Evolutionary conservation across 2,113 vertebrate genomes (phyloP).

Genomic region (Podarcis cretensis): DNA sequence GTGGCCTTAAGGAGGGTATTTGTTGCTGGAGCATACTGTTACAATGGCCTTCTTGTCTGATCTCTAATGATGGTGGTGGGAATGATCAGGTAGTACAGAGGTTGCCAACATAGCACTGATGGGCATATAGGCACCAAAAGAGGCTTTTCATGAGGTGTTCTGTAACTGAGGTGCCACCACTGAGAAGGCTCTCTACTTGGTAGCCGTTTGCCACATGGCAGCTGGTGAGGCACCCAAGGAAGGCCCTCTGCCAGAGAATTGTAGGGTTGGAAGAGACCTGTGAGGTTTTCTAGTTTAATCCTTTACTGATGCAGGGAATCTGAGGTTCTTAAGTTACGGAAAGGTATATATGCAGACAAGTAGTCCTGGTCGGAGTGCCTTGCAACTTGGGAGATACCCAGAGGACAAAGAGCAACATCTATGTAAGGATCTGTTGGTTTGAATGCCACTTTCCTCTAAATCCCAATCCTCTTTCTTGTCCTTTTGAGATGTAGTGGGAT

Average conservation of each 20-base stretch:
- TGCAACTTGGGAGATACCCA: neutral
- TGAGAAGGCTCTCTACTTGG: neutral
- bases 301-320: neutral
- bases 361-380: too few relatives aligned
- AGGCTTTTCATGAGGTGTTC: too few relatives aligned
- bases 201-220: neutral
- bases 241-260: neutral
- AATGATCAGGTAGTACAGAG: too few relatives aligned
- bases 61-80: neutral
- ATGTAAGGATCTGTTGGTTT: neutral
- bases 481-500: neutral
- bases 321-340: neutral
- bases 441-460: neutral
- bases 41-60: neutral
- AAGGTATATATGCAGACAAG: neutral
- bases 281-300: too few relatives aligned
- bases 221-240: neutral
- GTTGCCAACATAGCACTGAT: too few relatives aligned
- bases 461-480: neutral
- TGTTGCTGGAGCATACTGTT: neutral
- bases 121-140: too few relatives aligned
- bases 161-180: neutral
- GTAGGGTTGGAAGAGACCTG: too few relatives aligned
- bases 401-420: neutral
- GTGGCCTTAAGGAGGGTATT: neutral